Evolutionary conservation across 92 coral and sea anemone genomes (phyloP).

Genomic region (Porites rus): DNA sequence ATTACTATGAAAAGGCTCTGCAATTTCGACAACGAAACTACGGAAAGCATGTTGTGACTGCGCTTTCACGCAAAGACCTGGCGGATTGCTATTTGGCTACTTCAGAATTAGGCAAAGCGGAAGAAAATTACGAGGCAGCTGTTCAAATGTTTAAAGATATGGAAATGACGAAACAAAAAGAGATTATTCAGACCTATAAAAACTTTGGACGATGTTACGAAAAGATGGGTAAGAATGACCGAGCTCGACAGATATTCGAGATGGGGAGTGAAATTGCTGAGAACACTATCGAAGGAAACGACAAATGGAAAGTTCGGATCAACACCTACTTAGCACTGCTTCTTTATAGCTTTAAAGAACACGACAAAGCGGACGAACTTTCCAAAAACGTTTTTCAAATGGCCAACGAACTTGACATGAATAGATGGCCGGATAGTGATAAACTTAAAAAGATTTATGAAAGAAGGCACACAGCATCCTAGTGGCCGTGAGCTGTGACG

Average conservation of each 20-base stretch:
- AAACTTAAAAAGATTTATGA: not conserved
- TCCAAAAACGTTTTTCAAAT: slow-evolving; percentile 39
- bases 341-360: slow-evolving; percentile 6
- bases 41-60: slow-evolving; percentile 47
- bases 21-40: not conserved
- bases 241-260: slow-evolving; percentile 34
- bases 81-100: slow-evolving; percentile 42
- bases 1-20: slow-evolving; percentile 14
- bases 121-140: slow-evolving; percentile 29
- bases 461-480: too few species aligned
- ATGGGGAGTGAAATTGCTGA: slow-evolving; percentile 36
- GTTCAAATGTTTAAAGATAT: slow-evolving; percentile 19
- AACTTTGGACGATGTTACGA: slow-evolving; percentile 52
- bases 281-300: slow-evolving; percentile 42
- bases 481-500: too few species aligned
- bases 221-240: not conserved
- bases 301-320: slow-evolving; percentile 60
- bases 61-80: slow-evolving; percentile 52
- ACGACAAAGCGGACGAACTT: slow-evolving; percentile 5
- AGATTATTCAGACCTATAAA: slow-evolving; percentile 39
- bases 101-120: not conserved
- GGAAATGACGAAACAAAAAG: slow-evolving; percentile 40
- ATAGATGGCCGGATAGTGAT: not conserved
- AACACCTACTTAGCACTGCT: slow-evolving; percentile 42
- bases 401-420: slow-evolving; percentile 20